Evolutionary conservation across 2,113 vertebrate genomes (phyloP).

Genomic region (Edolisoma coerulescens): DNA sequence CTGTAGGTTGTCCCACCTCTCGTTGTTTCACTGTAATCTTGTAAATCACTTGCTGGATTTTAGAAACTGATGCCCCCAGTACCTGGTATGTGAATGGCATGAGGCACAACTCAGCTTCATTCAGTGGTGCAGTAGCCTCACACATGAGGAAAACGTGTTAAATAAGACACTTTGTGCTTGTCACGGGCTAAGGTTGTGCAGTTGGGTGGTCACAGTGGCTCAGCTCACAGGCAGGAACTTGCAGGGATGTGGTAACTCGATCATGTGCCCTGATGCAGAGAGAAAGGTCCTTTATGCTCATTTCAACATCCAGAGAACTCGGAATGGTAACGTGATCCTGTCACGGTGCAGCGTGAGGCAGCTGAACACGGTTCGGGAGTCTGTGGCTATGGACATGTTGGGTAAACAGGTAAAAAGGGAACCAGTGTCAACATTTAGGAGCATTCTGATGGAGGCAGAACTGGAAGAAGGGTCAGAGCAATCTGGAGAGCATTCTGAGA

Average conservation of each 20-base stretch:
- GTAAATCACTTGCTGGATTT: neutral
- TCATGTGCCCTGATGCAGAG: neutral
- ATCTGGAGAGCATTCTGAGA: neutral
- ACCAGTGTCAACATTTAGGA: neutral
- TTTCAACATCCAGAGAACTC: neutral
- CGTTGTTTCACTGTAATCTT: neutral
- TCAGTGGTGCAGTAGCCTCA: neutral
- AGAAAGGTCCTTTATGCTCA: neutral
- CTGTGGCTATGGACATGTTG: neutral
- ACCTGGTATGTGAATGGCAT: neutral
- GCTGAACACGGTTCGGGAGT: neutral
- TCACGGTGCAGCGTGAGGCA: neutral
- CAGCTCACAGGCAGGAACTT: neutral
- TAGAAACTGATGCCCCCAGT: neutral
- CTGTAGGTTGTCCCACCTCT: neutral
- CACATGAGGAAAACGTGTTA: neutral
- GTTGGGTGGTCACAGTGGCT: neutral
- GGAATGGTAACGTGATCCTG: neutral
- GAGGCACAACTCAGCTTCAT: neutral
- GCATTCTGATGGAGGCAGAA: neutral
- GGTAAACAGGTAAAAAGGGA: neutral
- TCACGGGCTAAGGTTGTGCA: neutral
- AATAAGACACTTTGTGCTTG: neutral
- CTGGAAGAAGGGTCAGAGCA: neutral
- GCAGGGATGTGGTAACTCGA: neutral